These are phyloP conservation scores for Pogonognathellus flavescens DNA, from an alignment of 1,140 invertebrate genomes.

Conservation along the genomic window DNA sequence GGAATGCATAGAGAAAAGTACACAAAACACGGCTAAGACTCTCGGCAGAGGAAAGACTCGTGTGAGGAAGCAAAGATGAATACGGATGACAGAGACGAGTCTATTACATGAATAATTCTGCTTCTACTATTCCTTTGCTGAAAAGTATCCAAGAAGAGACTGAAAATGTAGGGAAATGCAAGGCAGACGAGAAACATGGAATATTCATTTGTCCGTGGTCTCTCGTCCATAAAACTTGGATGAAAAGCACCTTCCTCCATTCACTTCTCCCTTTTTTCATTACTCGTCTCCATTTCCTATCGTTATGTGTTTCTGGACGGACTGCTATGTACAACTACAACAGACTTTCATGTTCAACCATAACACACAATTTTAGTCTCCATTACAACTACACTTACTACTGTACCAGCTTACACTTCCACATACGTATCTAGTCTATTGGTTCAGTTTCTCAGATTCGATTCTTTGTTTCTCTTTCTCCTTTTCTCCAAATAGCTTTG, in stretches of 20 bases:
- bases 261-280: slow-evolving; percentile 20
- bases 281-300: slow-evolving; percentile 4
- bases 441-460: too few relatives aligned
- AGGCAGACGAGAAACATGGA: slow-evolving; percentile 43
- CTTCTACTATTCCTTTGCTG: slow-evolving; percentile 45
- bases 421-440: too few relatives aligned
- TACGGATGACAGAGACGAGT: slow-evolving; percentile 56
- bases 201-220: slow-evolving; percentile 58
- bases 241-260: slow-evolving; percentile 51
- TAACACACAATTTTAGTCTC: slow-evolving; percentile 5
- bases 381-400: too few relatives aligned
- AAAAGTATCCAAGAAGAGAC: slow-evolving; percentile 47
- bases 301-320: slow-evolving; percentile 15
- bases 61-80: slow-evolving; percentile 47
- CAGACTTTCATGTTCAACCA: slow-evolving; percentile 29
- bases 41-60: slow-evolving; percentile 1
- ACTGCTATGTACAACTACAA: slow-evolving; percentile 7
- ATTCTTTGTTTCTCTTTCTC: background rate
- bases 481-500: background rate
- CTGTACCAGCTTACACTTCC: too few relatives aligned
- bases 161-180: slow-evolving; percentile 19
- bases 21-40: too few relatives aligned
- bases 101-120: slow-evolving; percentile 58
- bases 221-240: slow-evolving; percentile 55
- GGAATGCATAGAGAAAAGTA: background rate